Evolutionary conservation across 23 tunicate species (phyloP).

Genomic region (Botrylloides violaceus): DNA sequence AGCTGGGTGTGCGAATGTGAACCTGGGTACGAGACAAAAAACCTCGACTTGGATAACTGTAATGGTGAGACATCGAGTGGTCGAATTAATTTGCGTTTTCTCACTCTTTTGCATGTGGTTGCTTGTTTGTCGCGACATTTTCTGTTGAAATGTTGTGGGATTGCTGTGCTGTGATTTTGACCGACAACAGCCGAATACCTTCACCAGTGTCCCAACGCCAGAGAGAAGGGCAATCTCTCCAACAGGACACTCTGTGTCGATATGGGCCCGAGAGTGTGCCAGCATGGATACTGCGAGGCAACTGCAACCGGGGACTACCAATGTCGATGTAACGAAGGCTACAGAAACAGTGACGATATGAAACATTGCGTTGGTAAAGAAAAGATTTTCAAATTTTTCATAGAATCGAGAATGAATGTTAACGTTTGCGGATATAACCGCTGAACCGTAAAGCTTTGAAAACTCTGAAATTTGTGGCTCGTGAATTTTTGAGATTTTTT

Average conservation of each 20-base stretch:
- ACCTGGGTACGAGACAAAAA: neutral
- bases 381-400: too few species aligned
- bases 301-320: slow-evolving; percentile 38
- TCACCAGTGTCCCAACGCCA: slow-evolving; percentile 3
- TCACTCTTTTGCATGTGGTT: slow-evolving; percentile 12
- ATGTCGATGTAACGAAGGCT: slow-evolving; percentile 87
- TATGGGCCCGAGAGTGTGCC: slow-evolving; percentile 63
- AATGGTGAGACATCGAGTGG: neutral
- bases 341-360: slow-evolving; percentile 35
- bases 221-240: too few species aligned
- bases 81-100: neutral
- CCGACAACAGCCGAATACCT: slow-evolving; percentile 7
- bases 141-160: slow-evolving; percentile 4
- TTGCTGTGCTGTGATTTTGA: neutral
- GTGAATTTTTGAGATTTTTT: too few species aligned
- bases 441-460: neutral
- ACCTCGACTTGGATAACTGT: neutral
- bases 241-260: slow-evolving; percentile 27
- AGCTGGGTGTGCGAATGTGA: slow-evolving; percentile 16
- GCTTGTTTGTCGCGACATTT: neutral
- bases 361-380: slow-evolving; percentile 62
- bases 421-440: neutral
- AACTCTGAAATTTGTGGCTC: neutral
- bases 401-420: too few species aligned
- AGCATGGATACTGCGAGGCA: slow-evolving; percentile 61